Base-by-base conservation (phyloP, 2,888 invertebrate species). In the Aphelenchoides bicaudatus region DNA sequence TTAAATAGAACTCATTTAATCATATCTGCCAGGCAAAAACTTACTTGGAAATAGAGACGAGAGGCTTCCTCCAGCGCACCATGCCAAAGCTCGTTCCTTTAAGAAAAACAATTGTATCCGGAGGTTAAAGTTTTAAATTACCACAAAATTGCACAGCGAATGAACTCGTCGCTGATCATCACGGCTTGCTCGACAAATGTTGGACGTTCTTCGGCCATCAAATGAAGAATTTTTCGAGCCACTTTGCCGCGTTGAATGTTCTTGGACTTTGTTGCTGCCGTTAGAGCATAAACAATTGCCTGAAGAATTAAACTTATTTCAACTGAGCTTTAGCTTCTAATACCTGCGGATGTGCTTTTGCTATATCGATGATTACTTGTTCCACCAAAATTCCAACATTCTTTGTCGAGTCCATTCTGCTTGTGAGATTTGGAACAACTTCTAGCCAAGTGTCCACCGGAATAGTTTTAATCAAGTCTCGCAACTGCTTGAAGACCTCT, bases 391-490 rank as follows among this genome's bases (percentile, higher is more conserved):
- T 87, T 0, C 90, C 89, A 0, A 96, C 93, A 54, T 91, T 82
- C 53, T 87, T 87, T 31, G 91, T 84, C 0, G 92, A 92, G 78
- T 99, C 98, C 62, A 99, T 94, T 53, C 98, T 85, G 0, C 98
- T 96, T 67, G 99, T 98, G 29, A 99, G 83, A 80, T 99, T 98
- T 0, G 98, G 98, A 69, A 99, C 94, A 0, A 99, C 84, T 85
- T 98, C 96, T 8, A 99, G 84, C 98, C 98, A 99, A 2, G 93
- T 96, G 76, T 94, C 92, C 62, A 98, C 91, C 78, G 93, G 91
- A 38, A 96, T 92, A 1, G 88, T 86, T 69, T 89, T 86, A 67
- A 96, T 88, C 1, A 93, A 93, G 71, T 91, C 92, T 0, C 87
- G 85, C 37, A 99, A 85, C 0, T 92, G 91, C 66, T 93, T 91